These are phyloP conservation scores for Kryptopterus vitreolus DNA, from an alignment of 2,797 vertebrate species.

Conservation along the genomic window DNA sequence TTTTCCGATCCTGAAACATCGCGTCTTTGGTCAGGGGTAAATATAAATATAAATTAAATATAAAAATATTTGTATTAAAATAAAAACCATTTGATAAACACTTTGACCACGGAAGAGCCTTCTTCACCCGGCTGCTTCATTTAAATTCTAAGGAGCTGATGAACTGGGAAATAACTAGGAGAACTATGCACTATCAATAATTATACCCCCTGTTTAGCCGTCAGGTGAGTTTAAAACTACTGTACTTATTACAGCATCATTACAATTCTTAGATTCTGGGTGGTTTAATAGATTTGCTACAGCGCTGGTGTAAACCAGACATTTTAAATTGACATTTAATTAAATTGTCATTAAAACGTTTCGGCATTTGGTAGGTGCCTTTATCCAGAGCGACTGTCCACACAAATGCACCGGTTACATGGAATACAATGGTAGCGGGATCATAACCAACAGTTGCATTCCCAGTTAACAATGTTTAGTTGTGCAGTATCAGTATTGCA, in stretches of 20 bases:
- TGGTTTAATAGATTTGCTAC: not conserved
- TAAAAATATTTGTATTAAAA: too few species aligned
- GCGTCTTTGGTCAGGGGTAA: not conserved
- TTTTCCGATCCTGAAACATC: constrained; percentile 84
- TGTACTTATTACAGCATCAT: not conserved
- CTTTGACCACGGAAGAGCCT: not conserved
- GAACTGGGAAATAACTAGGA: constrained; percentile 11
- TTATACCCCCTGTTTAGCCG: constrained; percentile 3
- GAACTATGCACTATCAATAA: not conserved
- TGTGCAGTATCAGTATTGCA: not conserved
- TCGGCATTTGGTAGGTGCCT: too few species aligned
- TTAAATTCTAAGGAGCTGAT: not conserved
- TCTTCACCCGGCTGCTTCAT: not conserved
- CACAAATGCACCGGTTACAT: not conserved
- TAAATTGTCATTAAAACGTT: too few species aligned
- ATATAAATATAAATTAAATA: too few species aligned
- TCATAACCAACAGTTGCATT: not conserved
- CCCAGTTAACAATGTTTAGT: not conserved
- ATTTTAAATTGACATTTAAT: too few species aligned
- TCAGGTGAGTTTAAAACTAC: not conserved
- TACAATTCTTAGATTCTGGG: not conserved
- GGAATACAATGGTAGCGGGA: not conserved
- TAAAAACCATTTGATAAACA: constrained; percentile 7
- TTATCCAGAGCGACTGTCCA: not conserved
- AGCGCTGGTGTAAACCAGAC: constrained; percentile 3